Evolutionary conservation across 2,888 invertebrate genomes (phyloP).

Genomic region (Syritta pipiens): DNA sequence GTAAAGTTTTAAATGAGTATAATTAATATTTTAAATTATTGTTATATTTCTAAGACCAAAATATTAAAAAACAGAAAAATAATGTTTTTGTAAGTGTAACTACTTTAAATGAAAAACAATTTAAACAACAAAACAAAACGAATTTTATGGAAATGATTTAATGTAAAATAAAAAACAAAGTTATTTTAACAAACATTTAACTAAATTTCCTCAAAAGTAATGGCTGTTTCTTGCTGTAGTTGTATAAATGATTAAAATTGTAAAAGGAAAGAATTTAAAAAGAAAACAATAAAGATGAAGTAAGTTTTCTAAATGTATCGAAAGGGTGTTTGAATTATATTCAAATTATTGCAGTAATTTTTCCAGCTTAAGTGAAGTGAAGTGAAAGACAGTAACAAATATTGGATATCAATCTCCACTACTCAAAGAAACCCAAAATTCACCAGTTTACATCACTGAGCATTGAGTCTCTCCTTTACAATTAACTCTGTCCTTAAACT

Average conservation of each 20-base stretch:
- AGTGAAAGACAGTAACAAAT: too few relatives aligned
- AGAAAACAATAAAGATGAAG: conserved; percentile 8
- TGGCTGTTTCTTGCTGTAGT: conserved; percentile 37
- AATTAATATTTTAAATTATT: not conserved
- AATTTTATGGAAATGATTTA: conserved; percentile 14
- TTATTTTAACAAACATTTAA: conserved; percentile 1
- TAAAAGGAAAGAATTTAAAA: not conserved
- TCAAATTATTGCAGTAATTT: too few relatives aligned
- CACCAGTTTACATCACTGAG: too few relatives aligned
- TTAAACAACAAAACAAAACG: conserved; percentile 14
- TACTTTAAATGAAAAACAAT: too few relatives aligned
- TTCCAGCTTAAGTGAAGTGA: too few relatives aligned
- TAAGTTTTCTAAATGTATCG: conserved; percentile 26
- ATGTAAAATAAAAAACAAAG: not conserved
- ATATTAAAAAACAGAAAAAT: not conserved
- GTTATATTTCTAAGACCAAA: conserved; percentile 9
- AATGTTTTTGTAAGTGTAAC: not conserved
- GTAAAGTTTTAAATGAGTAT: not conserved
- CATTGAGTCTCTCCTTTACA: too few relatives aligned
- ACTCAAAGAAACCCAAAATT: too few relatives aligned
- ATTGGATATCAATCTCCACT: too few relatives aligned
- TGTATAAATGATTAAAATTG: not conserved
- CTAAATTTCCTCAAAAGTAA: conserved; percentile 23
- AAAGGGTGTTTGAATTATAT: too few relatives aligned
- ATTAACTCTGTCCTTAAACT: not conserved